Base-by-base conservation (phyloP, 2,797 vertebrate genomes). In the Gymnodraco acuticeps region DNA sequence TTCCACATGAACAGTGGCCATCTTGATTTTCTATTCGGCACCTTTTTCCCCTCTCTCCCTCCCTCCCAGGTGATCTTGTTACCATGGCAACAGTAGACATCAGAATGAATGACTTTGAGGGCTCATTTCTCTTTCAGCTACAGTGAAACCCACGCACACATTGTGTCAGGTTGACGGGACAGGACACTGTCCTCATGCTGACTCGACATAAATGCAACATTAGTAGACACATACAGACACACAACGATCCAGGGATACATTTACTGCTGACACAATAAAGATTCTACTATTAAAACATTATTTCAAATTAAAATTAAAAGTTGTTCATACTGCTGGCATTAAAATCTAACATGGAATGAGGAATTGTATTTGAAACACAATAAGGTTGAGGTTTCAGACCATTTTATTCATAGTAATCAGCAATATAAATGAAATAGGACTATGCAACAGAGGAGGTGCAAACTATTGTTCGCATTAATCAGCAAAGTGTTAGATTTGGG, bases 61-160 rank as follows among this genome's bases (percentile, higher is more conserved):
- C 19, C 43, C 31, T 68, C 78, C 72, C 67, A 80, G 86, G 90
- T 90, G 87, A 70, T 52, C 38, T 9, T 73, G 92, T 86, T 90
- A 60, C 92, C 87, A 83, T 89, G 85, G 91, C 77, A 92, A 93
- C 92, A 78, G 62, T 71, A 84, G 80, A 79, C 60, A 85, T 79
- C 64, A 61, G 64, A 78, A 83, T 81, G 62, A 87, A 80, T 87
- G 77, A 73, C 75, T 68, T 58, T 2, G 45, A 69, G 52, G 52
- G 2, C 69, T 60, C 62, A 5, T 6, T 56, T 70, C 63, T 69
- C 45, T 16, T 20, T n/a, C 71, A 78, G 69, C 66, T 45, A 69
- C 23, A 41, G 6, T 10, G 51, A 52, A 16, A 19, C n/a, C 48
- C 38, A 42, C 6, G 33, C 23, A 27, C 31, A 50, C 19, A 52